Evolutionary conservation across 2,888 invertebrate genomes (phyloP).

Genomic region (Sturmia bella): DNA sequence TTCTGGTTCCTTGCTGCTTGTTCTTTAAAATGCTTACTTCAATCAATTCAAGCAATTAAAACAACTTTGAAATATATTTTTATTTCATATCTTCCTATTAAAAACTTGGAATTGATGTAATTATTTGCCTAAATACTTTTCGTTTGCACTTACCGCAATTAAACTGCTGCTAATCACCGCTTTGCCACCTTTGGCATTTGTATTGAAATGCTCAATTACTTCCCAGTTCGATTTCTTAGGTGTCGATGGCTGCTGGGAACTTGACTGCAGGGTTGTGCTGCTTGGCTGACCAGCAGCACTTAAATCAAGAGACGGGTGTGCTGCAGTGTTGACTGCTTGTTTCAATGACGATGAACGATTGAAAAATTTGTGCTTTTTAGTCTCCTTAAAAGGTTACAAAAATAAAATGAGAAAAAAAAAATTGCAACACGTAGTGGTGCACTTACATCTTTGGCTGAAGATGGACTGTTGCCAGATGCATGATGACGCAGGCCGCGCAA

Average conservation of each 20-base stretch:
- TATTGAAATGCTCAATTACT: constrained; percentile 92
- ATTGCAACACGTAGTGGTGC: background rate
- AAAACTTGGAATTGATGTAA: background rate
- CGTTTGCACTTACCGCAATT: constrained; percentile 83
- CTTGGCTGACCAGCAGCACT: constrained; percentile 75
- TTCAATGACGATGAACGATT: constrained; percentile 85
- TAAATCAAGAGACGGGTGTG: constrained; percentile 79
- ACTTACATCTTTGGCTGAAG: constrained; percentile 80
- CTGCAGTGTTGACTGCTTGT: constrained; percentile 79
- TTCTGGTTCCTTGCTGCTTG: too few species aligned
- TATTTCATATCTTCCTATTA: too few species aligned
- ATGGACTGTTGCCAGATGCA: constrained; percentile 80
- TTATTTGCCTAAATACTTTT: background rate
- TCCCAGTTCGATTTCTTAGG: constrained; percentile 94
- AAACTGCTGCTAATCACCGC: constrained; percentile 85
- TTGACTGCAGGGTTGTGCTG: constrained; percentile 81
- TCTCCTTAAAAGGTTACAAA: constrained; percentile 66
- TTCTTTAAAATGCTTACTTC: too few species aligned
- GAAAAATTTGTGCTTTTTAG: constrained; percentile 79
- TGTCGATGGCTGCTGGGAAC: constrained; percentile 83
- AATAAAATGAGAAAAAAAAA: constrained; percentile 10
- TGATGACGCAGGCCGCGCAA: constrained; percentile 86
- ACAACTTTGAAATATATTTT: background rate
- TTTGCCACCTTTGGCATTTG: constrained; percentile 84
- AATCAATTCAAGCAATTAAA: too few species aligned